Evolutionary conservation across 2,797 vertebrate genomes (phyloP), one percentile per base, ranked within the genome.

Genomic region (Halcyon chelicuti): DNA sequence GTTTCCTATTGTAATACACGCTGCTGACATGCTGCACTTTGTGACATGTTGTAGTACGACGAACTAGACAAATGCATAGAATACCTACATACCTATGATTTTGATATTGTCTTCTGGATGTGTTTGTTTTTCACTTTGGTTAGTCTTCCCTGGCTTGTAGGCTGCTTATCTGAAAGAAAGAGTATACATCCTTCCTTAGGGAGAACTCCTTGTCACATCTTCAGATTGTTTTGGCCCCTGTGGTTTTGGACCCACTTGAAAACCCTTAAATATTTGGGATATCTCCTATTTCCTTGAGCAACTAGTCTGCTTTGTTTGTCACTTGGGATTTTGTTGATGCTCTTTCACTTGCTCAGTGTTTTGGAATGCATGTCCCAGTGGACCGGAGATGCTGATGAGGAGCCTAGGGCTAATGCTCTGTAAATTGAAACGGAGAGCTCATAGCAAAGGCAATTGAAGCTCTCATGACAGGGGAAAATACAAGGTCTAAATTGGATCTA

Each of bases 371-470:
- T 60, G 65, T 93, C 91, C 55, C 91, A 37, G 55, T 42, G 55
- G 86, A 86, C 39, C 44, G 74, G 90, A 84, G 86, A 73, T 90
- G 86, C 88, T 95, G 82, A 93, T 86, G 40, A 86, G 74, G 71
- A 76, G 90, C 94, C 95, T 96, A 39, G 70, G 88, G 94, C 93
- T 94, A 88, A 81, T 57, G 46, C 66, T 79, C 51, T 55, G 35
- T 94, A 61, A 93, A 95, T 81, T 86, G 91, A 94, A 96, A 91
- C 25, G 0, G 33, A 90, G 57, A 95, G 63, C 67, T 97, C 76
- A 73, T 67, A 92, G 91, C 62, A 88, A 94, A 96, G 51, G 70
- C 71, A 46, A 73, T 84, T 91, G 87, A 95, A 95, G 67, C 90
- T 80, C 75, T 68, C 54, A 82, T 65, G 33, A 76, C 60, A 61